Base-by-base conservation (phyloP, 37 sponge, comb jelly and placozoan species). In the Lycopodina hypogea region DNA sequence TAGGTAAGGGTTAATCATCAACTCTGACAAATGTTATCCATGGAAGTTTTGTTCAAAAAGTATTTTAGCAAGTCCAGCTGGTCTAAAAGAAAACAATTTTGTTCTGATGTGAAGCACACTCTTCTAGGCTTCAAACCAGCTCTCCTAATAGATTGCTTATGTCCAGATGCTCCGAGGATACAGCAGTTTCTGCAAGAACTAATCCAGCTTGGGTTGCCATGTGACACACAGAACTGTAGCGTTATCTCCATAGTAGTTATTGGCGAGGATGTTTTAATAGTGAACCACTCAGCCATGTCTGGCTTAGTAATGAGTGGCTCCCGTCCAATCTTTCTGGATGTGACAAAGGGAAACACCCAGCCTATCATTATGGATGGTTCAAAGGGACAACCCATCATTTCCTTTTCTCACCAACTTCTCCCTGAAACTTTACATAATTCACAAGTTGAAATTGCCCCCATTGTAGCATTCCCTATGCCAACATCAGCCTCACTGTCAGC, bases 41-140 rank as follows among this genome's bases (percentile, higher is more conserved):
- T 37, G 9, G 61, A 37, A 35, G n/a, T 28, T 12, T 6, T 26
- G 1, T 45, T 78, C 22, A 40, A 30, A 29, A 40, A 42, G 67
- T 52, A 66, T 33, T 78, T 37, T 39, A 41, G 76, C 23, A 3
- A 17, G n/a, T 62, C 78, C 30, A 26, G 51, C 34, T 34, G 1
- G 42, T 48, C 51, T 23, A 78, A 68, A 38, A 50, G 58, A 36
- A 45, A 79, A 4, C 79, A 79, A 38, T 66, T 79, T 7, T 35
- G 21, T 21, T 28, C 39, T 36, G 79, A 79, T 42, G 28, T 69
- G 4, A 22, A 4, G 24, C 52, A 57, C 67, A 35, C 67, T 6
- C 40, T 55, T 9, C 55, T 69, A 30, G 79, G 69, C 1, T 15
- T 79, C 24, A 79, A 79, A 53, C 69, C 79, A 45, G 69, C 69